Evolutionary conservation across 2,113 vertebrate genomes (phyloP), one percentile per base, ranked within the genome.

Genomic region (Myotis davidii): DNA sequence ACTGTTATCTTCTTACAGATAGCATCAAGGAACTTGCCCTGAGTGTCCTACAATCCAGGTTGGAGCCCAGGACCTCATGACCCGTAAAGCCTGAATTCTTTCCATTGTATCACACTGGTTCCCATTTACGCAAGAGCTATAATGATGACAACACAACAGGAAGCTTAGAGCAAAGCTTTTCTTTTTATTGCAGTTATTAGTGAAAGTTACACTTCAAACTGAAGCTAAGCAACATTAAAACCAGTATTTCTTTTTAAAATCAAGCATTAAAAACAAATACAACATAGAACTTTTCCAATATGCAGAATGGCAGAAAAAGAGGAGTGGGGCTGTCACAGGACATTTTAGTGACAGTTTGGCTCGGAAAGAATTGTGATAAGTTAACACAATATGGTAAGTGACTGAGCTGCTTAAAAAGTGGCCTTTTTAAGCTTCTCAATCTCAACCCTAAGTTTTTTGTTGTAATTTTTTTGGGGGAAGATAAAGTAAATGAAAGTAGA

Each of bases 151-250:
- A 88, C 73, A 88, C 67, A 52, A 72, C 1, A 83, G 39, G 27
- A 78, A 83, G 89, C 91, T 65, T 97, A 91, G 91, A 97, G 97
- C 97, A 96, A 96, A 95, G 96, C 95, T 93, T 97, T 98, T 98
- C 98, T 98, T 99, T 99, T 99, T 99, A 99, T 99, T 99, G 99
- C 99, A 98, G 98, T 98, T 98, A 99, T 99, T 98, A 98, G 99
- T 98, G 98, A 98, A 99, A 98, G 98, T 98, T 99, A 98, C 98
- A 98, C 98, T 98, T 98, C 98, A 98, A 99, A 98, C 98, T 97
- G 98, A 99, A 98, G 98, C 98, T 98, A 98, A 99, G 98, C 98
- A 97, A 98, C 98, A 98, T 98, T 98, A 98, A 98, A 98, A 98
- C 98, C 98, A 98, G 98, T 98, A 98, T 95, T 96, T 97, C 85